Evolutionary conservation across 2,888 invertebrate species (phyloP), one percentile per base, ranked within the genome.

Genomic region (Chrysina gloriosa): DNA sequence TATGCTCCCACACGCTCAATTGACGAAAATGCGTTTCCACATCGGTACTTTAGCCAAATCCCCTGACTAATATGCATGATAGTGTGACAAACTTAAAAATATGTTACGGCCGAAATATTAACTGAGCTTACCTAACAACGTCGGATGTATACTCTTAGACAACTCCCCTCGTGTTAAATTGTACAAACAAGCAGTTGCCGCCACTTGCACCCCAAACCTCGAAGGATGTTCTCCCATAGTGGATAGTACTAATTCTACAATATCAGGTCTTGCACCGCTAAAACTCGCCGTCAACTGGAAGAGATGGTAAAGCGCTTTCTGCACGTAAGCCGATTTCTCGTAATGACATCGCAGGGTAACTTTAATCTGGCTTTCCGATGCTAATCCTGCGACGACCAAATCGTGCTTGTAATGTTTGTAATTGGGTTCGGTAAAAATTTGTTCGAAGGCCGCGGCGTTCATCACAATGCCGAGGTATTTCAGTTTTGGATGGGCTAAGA

Each of bases 111-210:
- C n/a, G n/a, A n/a, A n/a, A n/a, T n/a, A n/a, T n/a, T n/a, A n/a
- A n/a, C n/a, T n/a, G n/a, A 31, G n/a, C 34, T 61, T 25, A 61
- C 58, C 66, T 31, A 92, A 83, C 71, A 88, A 82, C 11, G 84
- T 84, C 0, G 90, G 89, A 79, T 91, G 91, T 68, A 91, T 87
- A 76, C 86, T 86, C 67, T 86, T 84, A 0, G 89, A 88, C 5
- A 89, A 79, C 73, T 89, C 89, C 16, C 88, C 88, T 75, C 89
- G 87, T 0, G 90, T 89, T 61, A 92, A 84, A 81, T 91, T 92
- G 78, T 92, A 92, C 16, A 92, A 84, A 78, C 91, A 92, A 14
- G 92, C 92, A 2, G 92, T 92, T 9, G 89, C 90, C 9, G 91
- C 90, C 87, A 92, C 89, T 81, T 91, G 91, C 16, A 92, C 89